A percentile compares a stretch with the other conserved stretches of the same genome.
Evolutionary conservation across 2,797 vertebrate species (phyloP).

Genomic region (Ara ararauna): DNA sequence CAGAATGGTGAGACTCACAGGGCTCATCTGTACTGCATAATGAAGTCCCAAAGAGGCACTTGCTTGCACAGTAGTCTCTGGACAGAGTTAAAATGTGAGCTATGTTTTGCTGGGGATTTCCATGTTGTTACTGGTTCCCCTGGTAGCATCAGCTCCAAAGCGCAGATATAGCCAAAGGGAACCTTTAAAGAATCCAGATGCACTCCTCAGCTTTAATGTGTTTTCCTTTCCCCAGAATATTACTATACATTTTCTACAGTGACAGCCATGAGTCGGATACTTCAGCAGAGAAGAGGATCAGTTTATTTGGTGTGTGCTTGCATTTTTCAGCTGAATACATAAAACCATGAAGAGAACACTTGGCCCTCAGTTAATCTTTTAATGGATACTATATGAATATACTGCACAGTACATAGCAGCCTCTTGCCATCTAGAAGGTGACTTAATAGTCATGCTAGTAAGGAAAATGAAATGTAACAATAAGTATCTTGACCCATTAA

Average conservation of each 20-base stretch:
- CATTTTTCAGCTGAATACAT: not conserved
- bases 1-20: not conserved
- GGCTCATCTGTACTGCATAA: rapidly evolving
- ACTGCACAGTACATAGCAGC: not conserved
- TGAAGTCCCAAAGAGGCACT: not conserved
- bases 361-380: not conserved
- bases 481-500: not conserved
- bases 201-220: not conserved
- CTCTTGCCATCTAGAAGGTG: not conserved
- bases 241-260: not conserved
- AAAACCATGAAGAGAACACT: not conserved
- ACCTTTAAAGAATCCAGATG: not conserved
- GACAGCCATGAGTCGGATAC: not conserved
- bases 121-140: not conserved
- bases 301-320: not conserved
- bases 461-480: not conserved
- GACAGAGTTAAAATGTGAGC: not conserved
- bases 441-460: not conserved
- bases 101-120: conserved; percentile 29
- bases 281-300: not conserved
- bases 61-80: not conserved
- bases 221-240: conserved; percentile 1
- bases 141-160: not conserved
- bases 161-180: not conserved
- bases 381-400: not conserved